Conservation (phyloP, 2,888 invertebrate species). For the Altica lythri region DNA sequence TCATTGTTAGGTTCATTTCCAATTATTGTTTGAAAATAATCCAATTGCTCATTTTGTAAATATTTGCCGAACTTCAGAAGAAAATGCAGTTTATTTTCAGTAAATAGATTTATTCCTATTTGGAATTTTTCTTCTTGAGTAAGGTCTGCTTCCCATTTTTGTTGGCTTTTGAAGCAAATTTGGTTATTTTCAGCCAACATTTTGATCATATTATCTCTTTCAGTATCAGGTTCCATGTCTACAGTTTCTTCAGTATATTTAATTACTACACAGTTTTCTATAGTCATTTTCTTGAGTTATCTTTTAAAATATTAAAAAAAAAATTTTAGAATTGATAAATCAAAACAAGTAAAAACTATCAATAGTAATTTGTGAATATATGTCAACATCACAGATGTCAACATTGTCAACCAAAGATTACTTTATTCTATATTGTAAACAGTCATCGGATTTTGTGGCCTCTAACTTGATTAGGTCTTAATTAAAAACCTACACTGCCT, state of each 20-base stretch:
- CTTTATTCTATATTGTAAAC: no score
- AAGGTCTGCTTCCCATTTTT: constrained; percentile 77
- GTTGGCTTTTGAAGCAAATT: constrained; percentile 81
- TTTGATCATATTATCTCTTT: constrained; percentile 65
- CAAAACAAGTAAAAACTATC: no score
- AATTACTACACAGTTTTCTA: neutral
- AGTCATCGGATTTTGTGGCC: no score
- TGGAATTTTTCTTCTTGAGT: constrained; percentile 69
- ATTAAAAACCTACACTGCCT: no score
- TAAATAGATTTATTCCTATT: constrained; percentile 69
- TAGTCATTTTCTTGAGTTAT: neutral
- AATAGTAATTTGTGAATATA: no score
- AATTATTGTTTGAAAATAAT: constrained; percentile 65
- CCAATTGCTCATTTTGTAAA: constrained; percentile 70
- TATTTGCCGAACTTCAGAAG: constrained; percentile 77
- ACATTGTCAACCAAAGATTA: no score
- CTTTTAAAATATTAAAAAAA: no score
- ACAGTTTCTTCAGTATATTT: neutral
- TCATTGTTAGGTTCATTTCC: constrained; percentile 53
- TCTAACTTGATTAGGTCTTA: no score
- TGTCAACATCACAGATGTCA: no score
- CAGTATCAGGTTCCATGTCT: constrained; percentile 44
- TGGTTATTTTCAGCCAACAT: constrained; percentile 65
- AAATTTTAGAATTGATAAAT: no score
- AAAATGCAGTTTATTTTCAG: constrained; percentile 71